Evolutionary conservation across 2,797 vertebrate genomes (phyloP), one percentile per base, ranked within the genome.

Genomic region (Cygnus olor): DNA sequence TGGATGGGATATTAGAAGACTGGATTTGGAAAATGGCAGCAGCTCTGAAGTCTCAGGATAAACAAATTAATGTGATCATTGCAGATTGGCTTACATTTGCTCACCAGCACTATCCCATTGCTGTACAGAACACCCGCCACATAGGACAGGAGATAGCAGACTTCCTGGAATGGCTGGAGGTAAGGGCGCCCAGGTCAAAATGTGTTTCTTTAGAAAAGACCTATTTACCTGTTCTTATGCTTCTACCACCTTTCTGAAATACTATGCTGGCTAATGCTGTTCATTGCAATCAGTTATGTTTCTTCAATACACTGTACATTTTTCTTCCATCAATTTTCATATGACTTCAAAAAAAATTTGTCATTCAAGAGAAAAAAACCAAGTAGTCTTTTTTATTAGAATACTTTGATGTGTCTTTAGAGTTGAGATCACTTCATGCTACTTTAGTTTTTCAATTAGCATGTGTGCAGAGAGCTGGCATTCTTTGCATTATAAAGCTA

Each of bases 81-180:
- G 98, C 97, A 3, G 98, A 99, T 88, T 99, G 99, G 99, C 85
- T 99, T 34, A 27, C 81, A 2, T 96, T 98, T 95, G 99, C 99
- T 49, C 97, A 98, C 38, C 97, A 98, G 45, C 98, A 99, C 97
- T 99, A 99, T 4, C 97, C 98, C 34, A 95, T 96, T 2, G 99
- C 99, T 0, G 99, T 97, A 3, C 98, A 95, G 88, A 99, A 99
- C 63, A 98, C 99, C 2, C 98, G 99, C 30, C 80, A 95, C 1
- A 97, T 99, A 18, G 99, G 99, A 34, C 98, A 97, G 84, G 99
- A 99, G 90, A 98, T 99, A 7, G 99, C 99, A 3, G 90, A 97
- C 38, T 94, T 99, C 85, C 97, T 99, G 80, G 96, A 96, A 56
- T 98, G 98, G 97, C 97, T 99, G 80, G 98, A 99, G 98, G 99